Evolutionary conservation across 2,113 vertebrate genomes (phyloP), one percentile per base, ranked within the genome.

Genomic region (Tringa solitaria): DNA sequence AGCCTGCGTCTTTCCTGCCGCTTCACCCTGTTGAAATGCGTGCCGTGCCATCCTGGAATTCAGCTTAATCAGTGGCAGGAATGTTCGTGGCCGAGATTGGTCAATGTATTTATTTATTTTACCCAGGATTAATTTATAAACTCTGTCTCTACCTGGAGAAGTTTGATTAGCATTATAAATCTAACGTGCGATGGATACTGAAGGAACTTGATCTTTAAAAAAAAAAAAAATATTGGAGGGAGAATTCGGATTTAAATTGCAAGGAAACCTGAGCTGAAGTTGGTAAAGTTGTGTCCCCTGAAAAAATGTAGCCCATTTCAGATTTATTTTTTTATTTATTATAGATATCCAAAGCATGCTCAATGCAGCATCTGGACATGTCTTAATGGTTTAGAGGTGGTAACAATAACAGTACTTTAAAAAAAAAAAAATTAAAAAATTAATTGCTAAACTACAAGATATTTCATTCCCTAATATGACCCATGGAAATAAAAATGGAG

Each of bases 21-120:
- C 90, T 72, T 75, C 3, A 46, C 51, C 28, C 57, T 84, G 78
- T 94, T 82, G 87, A 85, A 83, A 96, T 96, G 91, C 78, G 9
- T 5, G 20, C 77, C 3, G 4, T 65, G 18, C 0, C 1, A 24
- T 43, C 27, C 45, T 79, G 78, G 89, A 85, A 83, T 76, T 79
- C 82, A 67, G 1, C 90, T 96, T 91, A 64, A 95, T 95, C 90
- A 90, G 70, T 74, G 63, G 87, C 82, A 93, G 87, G 67, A 90
- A 79, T 83, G 84, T 94, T 95, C 93, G 81, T 88, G 73, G 73
- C 87, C 59, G 14, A 85, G 95, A 82, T 70, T 73, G 95, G 81
- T 63, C 90, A 78, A 82, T 87, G 93, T 94, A 56, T 94, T 95
- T 94, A 76, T 96, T 95, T 96, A 76, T 96, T 95, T 96, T 94